Evolutionary conservation across 2,888 invertebrate genomes (phyloP).

Genomic region (Alviniconcha strummeri): DNA sequence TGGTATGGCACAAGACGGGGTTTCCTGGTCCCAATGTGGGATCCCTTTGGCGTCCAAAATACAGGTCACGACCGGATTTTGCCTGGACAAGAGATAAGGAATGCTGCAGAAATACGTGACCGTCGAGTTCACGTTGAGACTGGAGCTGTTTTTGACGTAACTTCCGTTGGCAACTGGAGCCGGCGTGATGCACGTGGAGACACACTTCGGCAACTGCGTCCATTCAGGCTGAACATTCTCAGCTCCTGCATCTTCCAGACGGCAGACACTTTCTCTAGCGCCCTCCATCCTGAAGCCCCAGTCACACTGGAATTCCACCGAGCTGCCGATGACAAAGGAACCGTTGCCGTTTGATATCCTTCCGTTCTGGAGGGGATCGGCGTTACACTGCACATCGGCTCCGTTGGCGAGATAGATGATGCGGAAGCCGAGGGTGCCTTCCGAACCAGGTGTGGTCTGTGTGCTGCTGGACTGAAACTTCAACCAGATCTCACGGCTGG

Average conservation of each 20-base stretch:
- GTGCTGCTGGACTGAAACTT: not conserved
- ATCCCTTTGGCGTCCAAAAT: not conserved
- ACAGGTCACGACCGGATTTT: conserved; percentile 5
- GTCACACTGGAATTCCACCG: conserved; percentile 18
- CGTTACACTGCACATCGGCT: not conserved
- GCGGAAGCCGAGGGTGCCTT: conserved; percentile 16
- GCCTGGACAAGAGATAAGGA: not conserved
- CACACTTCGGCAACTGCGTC: not conserved
- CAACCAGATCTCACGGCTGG: conserved; percentile 1
- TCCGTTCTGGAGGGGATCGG: not conserved
- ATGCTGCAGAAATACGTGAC: conserved; percentile 8
- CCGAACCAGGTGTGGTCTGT: not conserved
- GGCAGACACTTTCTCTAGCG: not conserved
- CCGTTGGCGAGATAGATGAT: conserved; percentile 4
- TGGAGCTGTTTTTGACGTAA: not conserved
- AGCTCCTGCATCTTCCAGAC: not conserved
- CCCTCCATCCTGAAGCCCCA: conserved; percentile 13
- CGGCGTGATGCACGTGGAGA: not conserved
- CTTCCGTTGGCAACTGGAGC: not conserved
- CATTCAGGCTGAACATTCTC: not conserved
- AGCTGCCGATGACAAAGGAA: not conserved
- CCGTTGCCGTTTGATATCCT: not conserved
- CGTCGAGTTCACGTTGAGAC: conserved; percentile 2
- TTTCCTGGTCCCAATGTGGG: conserved; percentile 14
- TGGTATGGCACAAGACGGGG: conserved; percentile 30